These are phyloP conservation scores for Botrylloides violaceus DNA, from an alignment of 23 tunicate species.

Conservation along the genomic window DNA sequence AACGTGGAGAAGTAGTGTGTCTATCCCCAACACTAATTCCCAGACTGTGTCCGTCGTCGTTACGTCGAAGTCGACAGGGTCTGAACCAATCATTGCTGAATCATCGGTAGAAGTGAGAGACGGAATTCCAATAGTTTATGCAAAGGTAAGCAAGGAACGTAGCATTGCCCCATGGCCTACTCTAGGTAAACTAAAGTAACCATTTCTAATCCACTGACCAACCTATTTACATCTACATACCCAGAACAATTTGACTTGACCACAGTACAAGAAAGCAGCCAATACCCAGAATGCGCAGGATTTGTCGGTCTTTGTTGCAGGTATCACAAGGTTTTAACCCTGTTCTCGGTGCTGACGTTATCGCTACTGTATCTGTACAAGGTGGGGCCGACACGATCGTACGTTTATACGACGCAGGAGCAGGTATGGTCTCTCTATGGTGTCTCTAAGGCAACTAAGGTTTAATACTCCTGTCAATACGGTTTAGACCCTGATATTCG, in stretches of 20 bases:
- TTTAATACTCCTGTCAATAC: not conserved
- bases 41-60: conserved; percentile 27
- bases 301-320: too few relatives aligned
- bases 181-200: too few relatives aligned
- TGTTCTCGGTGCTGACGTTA: conserved; percentile 32
- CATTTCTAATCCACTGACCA: too few relatives aligned
- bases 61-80: conserved; percentile 37
- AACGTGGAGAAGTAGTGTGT: conserved; percentile 28
- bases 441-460: not conserved
- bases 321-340: conserved; percentile 45
- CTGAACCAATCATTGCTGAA: conserved; percentile 42
- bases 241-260: too few relatives aligned
- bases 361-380: conserved; percentile 26
- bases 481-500: conserved; percentile 14
- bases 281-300: too few relatives aligned
- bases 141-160: conserved; percentile 38
- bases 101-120: conserved; percentile 18
- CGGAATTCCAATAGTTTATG: conserved; percentile 42
- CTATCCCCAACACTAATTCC: not conserved
- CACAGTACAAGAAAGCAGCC: too few relatives aligned
- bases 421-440: conserved; percentile 19
- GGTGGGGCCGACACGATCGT: not conserved
- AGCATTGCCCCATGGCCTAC: too few relatives aligned
- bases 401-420: conserved; percentile 36
- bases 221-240: too few relatives aligned